These are phyloP conservation scores for Peromyscus attwateri DNA, from an alignment of 2,797 vertebrate genomes.

Conservation along the genomic window DNA sequence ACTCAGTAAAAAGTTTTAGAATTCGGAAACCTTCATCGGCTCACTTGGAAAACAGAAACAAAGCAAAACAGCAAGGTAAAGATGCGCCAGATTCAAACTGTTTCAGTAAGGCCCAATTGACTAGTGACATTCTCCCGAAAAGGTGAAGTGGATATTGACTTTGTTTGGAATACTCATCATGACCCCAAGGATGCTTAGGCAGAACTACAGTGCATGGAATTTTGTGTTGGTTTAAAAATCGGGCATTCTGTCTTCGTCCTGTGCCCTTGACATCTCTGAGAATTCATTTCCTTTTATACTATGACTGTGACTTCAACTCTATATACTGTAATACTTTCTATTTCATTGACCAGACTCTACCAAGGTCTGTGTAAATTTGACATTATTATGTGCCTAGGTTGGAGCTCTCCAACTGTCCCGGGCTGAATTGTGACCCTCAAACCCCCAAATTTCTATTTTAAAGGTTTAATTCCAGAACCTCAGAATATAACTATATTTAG, in stretches of 20 bases:
- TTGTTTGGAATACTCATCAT: slow-evolving; percentile 51
- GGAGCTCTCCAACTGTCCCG: neutral
- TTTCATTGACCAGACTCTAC: neutral
- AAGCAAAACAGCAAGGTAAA: slow-evolving; percentile 36
- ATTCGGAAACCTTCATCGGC: neutral
- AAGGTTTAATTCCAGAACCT: neutral
- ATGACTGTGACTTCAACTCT: slow-evolving; percentile 9
- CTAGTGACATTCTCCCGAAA: slow-evolving; percentile 42
- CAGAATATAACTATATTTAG: slow-evolving; percentile 13
- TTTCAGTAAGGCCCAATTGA: slow-evolving; percentile 2
- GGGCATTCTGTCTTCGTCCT: neutral
- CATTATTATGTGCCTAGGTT: neutral
- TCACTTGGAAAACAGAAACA: slow-evolving; percentile 14
- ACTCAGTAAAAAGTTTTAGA: neutral
- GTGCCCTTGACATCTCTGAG: neutral
- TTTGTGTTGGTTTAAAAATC: neutral
- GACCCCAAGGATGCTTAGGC: neutral
- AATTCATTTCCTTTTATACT: slow-evolving; percentile 27
- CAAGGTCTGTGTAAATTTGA: neutral
- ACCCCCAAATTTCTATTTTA: neutral
- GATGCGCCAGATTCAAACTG: neutral
- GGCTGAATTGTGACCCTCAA: neutral
- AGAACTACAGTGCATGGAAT: slow-evolving; percentile 2
- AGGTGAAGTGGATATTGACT: slow-evolving; percentile 66
- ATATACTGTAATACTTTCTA: slow-evolving; percentile 5